Conservation (phyloP, 1,140 invertebrate genomes). For the Tetragnatha versicolor region DNA sequence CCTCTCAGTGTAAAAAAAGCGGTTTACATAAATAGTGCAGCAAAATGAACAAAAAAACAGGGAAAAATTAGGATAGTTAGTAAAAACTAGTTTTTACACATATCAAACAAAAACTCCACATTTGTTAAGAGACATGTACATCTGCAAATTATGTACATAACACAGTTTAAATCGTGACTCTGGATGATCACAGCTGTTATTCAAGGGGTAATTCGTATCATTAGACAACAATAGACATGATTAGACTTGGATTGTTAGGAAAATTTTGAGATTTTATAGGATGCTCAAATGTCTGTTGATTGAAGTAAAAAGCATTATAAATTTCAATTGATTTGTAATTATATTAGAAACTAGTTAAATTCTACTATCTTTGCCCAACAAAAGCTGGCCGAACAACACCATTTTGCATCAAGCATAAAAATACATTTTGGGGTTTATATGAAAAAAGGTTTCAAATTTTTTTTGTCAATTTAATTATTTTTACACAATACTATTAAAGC, state of each 20-base stretch:
- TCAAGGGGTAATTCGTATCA: conserved; percentile 48
- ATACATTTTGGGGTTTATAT: no score
- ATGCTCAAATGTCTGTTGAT: no score
- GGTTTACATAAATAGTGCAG: neutral
- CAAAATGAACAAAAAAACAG: neutral
- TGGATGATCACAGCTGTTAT: conserved; percentile 52
- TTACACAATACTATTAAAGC: no score
- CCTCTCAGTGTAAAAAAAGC: neutral
- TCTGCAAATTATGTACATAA: conserved; percentile 47
- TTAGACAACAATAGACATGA: conserved; percentile 8
- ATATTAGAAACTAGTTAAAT: neutral
- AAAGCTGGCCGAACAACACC: neutral
- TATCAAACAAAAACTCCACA: conserved; percentile 15
- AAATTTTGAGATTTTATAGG: neutral
- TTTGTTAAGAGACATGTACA: conserved; percentile 43
- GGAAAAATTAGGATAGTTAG: neutral
- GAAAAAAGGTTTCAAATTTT: no score
- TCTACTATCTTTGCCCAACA: neutral
- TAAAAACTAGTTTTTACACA: conserved; percentile 42
- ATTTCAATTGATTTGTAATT: neutral
- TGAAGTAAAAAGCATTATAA: neutral
- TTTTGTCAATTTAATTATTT: no score
- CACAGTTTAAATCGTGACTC: conserved; percentile 41
- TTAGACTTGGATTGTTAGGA: neutral
- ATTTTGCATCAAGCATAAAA: no score